Evolutionary conservation across 37 sponge, comb jelly and placozoan genomes (phyloP), one percentile per base, ranked within the genome.

Genomic region (Halichondria panicea): DNA sequence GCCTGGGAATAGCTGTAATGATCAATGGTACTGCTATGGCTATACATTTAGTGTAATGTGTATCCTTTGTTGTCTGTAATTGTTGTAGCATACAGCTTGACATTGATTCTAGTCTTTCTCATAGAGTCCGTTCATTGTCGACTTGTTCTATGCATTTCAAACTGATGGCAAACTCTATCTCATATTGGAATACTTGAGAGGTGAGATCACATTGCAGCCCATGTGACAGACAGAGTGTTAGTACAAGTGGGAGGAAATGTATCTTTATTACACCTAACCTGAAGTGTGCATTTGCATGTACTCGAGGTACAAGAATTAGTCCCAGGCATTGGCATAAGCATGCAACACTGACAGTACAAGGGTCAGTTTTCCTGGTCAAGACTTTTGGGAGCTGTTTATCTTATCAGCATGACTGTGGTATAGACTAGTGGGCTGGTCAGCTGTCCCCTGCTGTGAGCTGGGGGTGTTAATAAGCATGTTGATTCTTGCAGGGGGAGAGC

Each of bases 121-220:
- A 18, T 75, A 93, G 82, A 87, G 91, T 70, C 95, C 98, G 3
- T 97, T 94, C 70, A 97, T 97, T 31, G 98, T 97, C 27, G 68
- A 75, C 55, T 84, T 97, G 2, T 77, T 61, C 63, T 97, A 97
- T 67, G 98, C 98, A 22, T 97, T 97, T 45, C 98, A 97, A 60
- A 97, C 93, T 43, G 79, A 92, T 67, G 92, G 89, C 13, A 97
- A 97, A 56, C 91, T 97, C n/a, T 97, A 97, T 54, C 84, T 97
- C 13, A 97, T 97, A 8, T 63, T 97, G 81, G 93, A 97, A 54
- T 97, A 97, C 57, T 82, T 97, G 33, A 92, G 91, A 72, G 97
- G 96, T 95, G 15, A 67, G 83, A 46, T 1, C 19, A 39, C 13
- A 15, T 57, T 18, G 52, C 15, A 48, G 15, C 15, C 13, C 52